A percentile compares a stretch with the other conserved stretches of the same genome.
Evolutionary conservation across 2,888 invertebrate genomes (phyloP).

Genomic region (Ypsolopha scabrella): DNA sequence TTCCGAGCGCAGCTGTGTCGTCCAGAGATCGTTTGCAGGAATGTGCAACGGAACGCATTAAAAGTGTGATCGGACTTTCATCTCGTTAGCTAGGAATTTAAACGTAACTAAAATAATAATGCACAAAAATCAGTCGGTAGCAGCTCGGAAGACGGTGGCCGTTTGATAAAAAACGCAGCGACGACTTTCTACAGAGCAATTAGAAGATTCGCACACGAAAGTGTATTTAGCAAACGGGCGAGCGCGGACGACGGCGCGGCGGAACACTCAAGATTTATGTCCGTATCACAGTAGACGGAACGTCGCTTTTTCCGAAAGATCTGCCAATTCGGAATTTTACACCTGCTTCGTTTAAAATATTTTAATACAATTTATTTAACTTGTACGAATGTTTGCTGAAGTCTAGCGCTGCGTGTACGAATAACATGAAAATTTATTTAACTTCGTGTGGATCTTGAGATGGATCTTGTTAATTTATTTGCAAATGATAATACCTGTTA

Average conservation of each 20-base stretch:
- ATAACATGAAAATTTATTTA: too few relatives aligned
- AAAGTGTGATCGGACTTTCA: slow-evolving; percentile 55
- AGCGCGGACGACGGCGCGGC: slow-evolving; percentile 8
- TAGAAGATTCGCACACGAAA: slow-evolving; percentile 65
- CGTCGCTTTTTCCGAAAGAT: neutral
- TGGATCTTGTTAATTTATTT: too few relatives aligned
- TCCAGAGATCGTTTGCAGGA: slow-evolving; percentile 19
- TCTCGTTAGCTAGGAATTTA: slow-evolving; percentile 52
- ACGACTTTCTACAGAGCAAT: slow-evolving; percentile 58
- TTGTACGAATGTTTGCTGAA: too few relatives aligned
- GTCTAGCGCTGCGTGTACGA: too few relatives aligned
- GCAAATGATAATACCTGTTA: too few relatives aligned
- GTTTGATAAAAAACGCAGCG: slow-evolving; percentile 39
- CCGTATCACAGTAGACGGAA: neutral
- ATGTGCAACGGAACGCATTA: slow-evolving; percentile 34
- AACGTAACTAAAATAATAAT: slow-evolving; percentile 30
- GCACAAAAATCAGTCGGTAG: slow-evolving; percentile 46
- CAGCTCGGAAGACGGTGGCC: slow-evolving; percentile 29
- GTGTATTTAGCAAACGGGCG: slow-evolving; percentile 30
- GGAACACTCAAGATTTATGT: slow-evolving; percentile 1
- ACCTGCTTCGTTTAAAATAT: too few relatives aligned
- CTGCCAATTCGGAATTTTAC: too few relatives aligned
- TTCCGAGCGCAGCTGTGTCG: too few relatives aligned
- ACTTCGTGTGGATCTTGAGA: too few relatives aligned
- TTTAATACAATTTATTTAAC: too few relatives aligned